A percentile compares a stretch with the other conserved stretches of the same genome.
phyloP scores from a whole-genome alignment of 1,140 invertebrate genomes.

The Tetragonula clypearis region DNA sequence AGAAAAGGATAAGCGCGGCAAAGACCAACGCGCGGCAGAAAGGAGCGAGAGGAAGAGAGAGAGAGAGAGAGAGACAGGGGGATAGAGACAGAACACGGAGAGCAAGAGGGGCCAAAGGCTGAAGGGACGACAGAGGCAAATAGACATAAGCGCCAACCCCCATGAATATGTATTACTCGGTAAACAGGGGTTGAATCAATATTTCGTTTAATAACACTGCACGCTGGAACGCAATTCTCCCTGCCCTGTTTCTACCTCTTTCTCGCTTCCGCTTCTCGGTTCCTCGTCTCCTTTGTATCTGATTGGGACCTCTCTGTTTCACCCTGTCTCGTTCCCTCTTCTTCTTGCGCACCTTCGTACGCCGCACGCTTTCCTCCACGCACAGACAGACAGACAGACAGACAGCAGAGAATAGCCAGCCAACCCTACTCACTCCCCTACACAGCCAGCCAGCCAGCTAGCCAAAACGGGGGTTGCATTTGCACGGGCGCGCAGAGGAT shows the following conservation, averaged over 20 bases:
- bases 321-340: background rate
- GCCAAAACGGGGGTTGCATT: background rate
- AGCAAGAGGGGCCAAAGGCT: slow-evolving; percentile 28
- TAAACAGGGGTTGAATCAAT: slow-evolving; percentile 82
- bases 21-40: background rate
- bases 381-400: background rate
- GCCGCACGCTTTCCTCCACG: slow-evolving; percentile 2
- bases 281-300: background rate
- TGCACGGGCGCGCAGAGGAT: background rate
- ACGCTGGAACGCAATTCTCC: slow-evolving; percentile 52
- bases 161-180: slow-evolving; percentile 82
- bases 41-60: background rate
- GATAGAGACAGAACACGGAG: slow-evolving; percentile 26
- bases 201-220: slow-evolving; percentile 82
- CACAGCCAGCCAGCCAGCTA: background rate
- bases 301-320: slow-evolving; percentile 16
- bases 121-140: slow-evolving; percentile 71
- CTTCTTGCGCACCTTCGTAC: background rate
- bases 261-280: slow-evolving; percentile 4
- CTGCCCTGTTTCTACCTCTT: slow-evolving; percentile 27
- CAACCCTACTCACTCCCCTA: background rate
- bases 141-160: slow-evolving; percentile 75
- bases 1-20: no score
- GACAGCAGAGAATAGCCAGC: background rate
- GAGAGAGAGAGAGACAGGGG: background rate